Percentiles rank a stretch among this genome's conserved stretches.
Conservation (phyloP, 2,797 vertebrate species). For the Phrynocephalus forsythii region DNA sequence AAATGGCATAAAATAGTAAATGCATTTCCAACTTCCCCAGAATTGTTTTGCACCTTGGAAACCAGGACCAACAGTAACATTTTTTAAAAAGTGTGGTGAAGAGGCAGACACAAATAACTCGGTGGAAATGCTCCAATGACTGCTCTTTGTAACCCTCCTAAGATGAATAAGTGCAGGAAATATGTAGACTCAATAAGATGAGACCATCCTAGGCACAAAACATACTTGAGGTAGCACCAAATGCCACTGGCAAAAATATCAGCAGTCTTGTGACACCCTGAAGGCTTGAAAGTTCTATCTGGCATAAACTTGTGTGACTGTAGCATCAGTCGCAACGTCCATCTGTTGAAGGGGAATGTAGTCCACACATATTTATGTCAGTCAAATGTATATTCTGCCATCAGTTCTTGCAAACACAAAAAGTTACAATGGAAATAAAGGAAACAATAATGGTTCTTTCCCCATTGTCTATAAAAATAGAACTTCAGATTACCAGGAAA, state of each 20-base stretch:
- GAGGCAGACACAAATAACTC: background rate
- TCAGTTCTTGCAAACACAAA: too few species aligned
- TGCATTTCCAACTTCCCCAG: background rate
- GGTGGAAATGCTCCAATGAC: background rate
- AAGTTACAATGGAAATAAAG: background rate
- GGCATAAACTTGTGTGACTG: too few species aligned
- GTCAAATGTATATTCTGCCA: too few species aligned
- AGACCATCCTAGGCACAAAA: background rate
- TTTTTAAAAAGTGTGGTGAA: background rate
- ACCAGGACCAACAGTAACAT: background rate
- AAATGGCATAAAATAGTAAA: background rate
- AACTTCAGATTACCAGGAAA: background rate
- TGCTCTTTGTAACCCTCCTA: slow-evolving; percentile 5
- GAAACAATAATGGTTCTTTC: background rate
- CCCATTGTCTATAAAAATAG: background rate
- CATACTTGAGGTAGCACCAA: background rate
- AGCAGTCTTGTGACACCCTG: too few species aligned
- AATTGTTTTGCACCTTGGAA: background rate
- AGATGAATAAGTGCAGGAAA: background rate
- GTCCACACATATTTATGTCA: too few species aligned
- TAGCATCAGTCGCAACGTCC: too few species aligned
- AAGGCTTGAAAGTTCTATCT: too few species aligned
- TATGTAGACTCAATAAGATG: slow-evolving; percentile 7
- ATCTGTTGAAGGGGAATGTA: too few species aligned
- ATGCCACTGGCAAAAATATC: background rate